phyloP scores from a whole-genome alignment of 23 tunicate genomes.

The Trididemnum nubilum region DNA sequence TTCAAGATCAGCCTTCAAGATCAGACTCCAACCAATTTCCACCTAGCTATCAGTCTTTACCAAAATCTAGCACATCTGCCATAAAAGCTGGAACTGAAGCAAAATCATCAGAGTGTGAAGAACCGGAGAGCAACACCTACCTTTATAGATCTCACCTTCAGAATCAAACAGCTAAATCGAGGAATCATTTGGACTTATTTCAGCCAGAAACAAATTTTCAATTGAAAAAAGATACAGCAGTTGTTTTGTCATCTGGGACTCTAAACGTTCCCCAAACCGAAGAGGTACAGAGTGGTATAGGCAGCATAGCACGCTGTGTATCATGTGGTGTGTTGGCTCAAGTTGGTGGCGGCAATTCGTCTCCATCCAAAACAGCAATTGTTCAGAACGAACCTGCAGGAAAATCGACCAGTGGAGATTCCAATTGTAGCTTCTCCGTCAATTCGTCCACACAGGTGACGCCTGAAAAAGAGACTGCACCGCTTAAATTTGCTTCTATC shows the following conservation, averaged over 20 bases:
- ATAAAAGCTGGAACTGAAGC: too few relatives aligned
- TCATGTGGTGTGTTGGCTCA: conserved; percentile 68
- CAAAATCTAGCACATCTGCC: too few relatives aligned
- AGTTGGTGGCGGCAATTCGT: not conserved
- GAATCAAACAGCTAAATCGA: not conserved
- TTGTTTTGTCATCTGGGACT: conserved; percentile 1
- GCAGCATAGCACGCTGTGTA: conserved; percentile 48
- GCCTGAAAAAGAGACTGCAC: conserved; percentile 38
- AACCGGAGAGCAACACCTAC: too few relatives aligned
- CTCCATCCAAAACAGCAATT: not conserved
- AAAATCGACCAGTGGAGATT: not conserved
- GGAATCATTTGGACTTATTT: too few relatives aligned
- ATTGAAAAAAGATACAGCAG: not conserved
- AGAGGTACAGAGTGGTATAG: not conserved
- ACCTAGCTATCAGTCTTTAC: too few relatives aligned
- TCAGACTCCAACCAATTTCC: too few relatives aligned
- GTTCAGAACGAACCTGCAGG: not conserved
- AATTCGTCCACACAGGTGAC: conserved; percentile 86
- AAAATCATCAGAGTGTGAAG: too few relatives aligned
- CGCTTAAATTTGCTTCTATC: conserved; percentile 40
- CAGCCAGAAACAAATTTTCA: not conserved
- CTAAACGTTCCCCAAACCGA: not conserved
- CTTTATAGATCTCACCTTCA: not conserved
- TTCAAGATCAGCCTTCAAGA: too few relatives aligned
- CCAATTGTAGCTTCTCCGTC: conserved; percentile 28